Percentiles rank a stretch among this genome's conserved stretches.
These are phyloP conservation scores for Grantiella picta DNA, from an alignment of 2,113 vertebrate species.

Conservation along the genomic window DNA sequence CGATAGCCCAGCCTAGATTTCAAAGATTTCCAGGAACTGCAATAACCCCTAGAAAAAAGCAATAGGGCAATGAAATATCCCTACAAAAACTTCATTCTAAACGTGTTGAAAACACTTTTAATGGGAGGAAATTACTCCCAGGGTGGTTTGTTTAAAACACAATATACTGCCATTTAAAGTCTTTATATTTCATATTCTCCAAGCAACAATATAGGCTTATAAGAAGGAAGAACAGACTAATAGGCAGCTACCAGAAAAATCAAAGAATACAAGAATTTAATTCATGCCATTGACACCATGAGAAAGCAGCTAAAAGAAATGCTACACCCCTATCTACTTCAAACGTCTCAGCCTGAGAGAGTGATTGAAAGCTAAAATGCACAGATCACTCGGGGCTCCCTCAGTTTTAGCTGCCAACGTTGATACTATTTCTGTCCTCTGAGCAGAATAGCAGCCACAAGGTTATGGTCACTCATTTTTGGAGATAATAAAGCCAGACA, in stretches of 20 bases:
- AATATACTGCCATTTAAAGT: not conserved
- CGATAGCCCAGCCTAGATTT: not conserved
- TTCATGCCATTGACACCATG: not conserved
- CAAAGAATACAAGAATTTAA: not conserved
- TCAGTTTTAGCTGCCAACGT: not conserved
- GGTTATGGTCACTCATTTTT: not conserved
- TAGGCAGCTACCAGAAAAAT: not conserved
- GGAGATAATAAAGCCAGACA: not conserved
- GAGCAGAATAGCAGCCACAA: not conserved
- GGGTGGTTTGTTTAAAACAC: not conserved
- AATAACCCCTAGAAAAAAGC: not conserved
- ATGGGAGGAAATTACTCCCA: not conserved
- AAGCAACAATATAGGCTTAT: not conserved
- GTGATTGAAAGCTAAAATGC: not conserved
- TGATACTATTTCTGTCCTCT: not conserved
- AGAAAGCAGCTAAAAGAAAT: not conserved
- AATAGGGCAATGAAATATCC: not conserved
- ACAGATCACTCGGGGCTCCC: not conserved
- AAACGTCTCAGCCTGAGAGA: not conserved
- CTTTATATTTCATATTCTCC: not conserved
- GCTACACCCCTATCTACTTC: not conserved
- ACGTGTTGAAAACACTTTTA: not conserved
- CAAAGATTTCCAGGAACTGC: not conserved
- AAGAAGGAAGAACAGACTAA: not conserved
- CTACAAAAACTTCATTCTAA: not conserved